Percentiles rank a stretch among this genome's conserved stretches.
Conservation (phyloP, 2,888 invertebrate species). For the Chrysolina oricalcia region DNA sequence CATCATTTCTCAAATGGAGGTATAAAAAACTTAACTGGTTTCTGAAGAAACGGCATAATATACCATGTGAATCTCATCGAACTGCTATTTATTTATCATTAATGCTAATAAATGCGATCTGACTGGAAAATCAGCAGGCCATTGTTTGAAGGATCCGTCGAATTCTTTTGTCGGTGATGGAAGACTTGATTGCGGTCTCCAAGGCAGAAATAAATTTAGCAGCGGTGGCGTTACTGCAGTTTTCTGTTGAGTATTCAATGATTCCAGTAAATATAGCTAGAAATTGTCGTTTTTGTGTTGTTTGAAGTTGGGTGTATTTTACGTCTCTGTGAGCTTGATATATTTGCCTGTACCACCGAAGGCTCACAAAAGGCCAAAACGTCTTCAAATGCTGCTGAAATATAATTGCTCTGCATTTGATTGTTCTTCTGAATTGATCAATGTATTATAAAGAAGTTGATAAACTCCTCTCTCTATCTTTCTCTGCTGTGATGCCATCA, state of each 20-base stretch:
- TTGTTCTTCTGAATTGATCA: too few species aligned
- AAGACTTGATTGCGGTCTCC: slow-evolving; percentile 13
- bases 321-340: too few species aligned
- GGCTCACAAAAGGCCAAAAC: too few species aligned
- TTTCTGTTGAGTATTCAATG: background rate
- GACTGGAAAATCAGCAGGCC: slow-evolving; percentile 62
- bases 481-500: too few species aligned
- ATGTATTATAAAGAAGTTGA: too few species aligned
- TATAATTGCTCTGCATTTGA: too few species aligned
- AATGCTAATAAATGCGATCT: slow-evolving; percentile 61
- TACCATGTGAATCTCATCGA: slow-evolving; percentile 29
- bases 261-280: too few species aligned
- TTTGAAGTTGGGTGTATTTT: background rate
- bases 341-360: too few species aligned
- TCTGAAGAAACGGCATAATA: slow-evolving; percentile 9
- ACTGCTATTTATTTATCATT: slow-evolving; percentile 37
- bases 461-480: too few species aligned
- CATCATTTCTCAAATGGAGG: background rate
- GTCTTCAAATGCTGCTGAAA: too few species aligned
- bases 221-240: background rate
- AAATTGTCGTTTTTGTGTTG: background rate
- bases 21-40: background rate
- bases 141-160: slow-evolving; percentile 68
- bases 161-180: slow-evolving; percentile 61
- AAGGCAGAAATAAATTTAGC: background rate